Conservation (phyloP, 1,140 invertebrate genomes). For the Panagrolaimus sp. region DNA sequence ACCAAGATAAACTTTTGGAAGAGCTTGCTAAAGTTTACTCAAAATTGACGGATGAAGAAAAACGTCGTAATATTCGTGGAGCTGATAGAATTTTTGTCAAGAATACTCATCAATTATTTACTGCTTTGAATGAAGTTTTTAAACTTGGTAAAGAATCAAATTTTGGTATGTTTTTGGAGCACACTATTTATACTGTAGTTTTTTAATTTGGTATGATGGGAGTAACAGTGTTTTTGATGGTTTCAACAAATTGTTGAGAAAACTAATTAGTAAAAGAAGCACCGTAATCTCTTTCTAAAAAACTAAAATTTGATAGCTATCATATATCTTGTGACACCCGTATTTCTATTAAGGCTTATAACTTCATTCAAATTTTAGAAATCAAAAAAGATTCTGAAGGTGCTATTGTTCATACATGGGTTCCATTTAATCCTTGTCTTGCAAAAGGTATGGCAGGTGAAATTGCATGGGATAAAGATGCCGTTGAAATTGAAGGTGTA, state of each 20-base stretch:
- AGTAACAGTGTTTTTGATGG: too few relatives aligned
- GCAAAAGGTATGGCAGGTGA: slow-evolving; percentile 47
- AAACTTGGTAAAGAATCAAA: background rate
- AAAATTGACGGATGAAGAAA: slow-evolving; percentile 42
- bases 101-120: slow-evolving; percentile 35
- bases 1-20: slow-evolving; percentile 81
- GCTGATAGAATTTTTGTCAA: slow-evolving; percentile 51
- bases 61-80: slow-evolving; percentile 37
- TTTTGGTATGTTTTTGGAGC: slow-evolving; percentile 16
- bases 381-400: background rate
- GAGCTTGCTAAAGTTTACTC: slow-evolving; percentile 65
- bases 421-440: slow-evolving; percentile 40
- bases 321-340: too few relatives aligned
- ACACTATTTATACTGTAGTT: background rate
- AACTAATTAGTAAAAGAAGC: too few relatives aligned
- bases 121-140: slow-evolving; percentile 38
- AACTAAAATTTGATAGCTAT: too few relatives aligned
- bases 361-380: too few relatives aligned
- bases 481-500: slow-evolving; percentile 27
- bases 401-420: slow-evolving; percentile 15
- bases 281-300: too few relatives aligned
- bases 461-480: slow-evolving; percentile 34
- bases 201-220: too few relatives aligned
- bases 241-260: too few relatives aligned
- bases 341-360: too few relatives aligned